Percentiles rank a stretch among this genome's conserved stretches.
phyloP scores from a whole-genome alignment of 2,797 vertebrate species.

The Atherinosoma microstoma region DNA sequence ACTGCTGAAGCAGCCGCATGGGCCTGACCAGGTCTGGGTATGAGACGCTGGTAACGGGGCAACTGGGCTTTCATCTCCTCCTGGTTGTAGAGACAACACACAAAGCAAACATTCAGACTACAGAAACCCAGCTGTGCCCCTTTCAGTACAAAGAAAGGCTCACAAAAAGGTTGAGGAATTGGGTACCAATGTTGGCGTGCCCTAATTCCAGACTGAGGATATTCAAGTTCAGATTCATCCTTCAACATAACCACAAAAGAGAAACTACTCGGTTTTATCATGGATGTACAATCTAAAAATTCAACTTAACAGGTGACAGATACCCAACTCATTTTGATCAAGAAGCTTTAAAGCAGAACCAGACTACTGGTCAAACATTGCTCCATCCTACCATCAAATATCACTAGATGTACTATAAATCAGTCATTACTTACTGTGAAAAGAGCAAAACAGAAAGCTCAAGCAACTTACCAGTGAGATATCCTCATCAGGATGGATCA shows the following conservation, averaged over 20 bases:
- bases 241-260: constrained; percentile 56
- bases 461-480: constrained; percentile 98
- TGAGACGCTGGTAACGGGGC: constrained; percentile 94
- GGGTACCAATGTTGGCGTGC: constrained; percentile 54
- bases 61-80: constrained; percentile 97
- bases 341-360: not conserved
- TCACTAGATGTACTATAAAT: constrained; percentile 50
- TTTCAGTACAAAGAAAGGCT: constrained; percentile 62
- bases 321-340: not conserved
- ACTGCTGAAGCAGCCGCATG: constrained; percentile 89
- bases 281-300: constrained; percentile 15
- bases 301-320: not conserved
- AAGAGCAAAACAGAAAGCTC: constrained; percentile 80
- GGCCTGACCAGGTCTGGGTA: constrained; percentile 91
- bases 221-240: constrained; percentile 63
- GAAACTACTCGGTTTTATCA: constrained; percentile 31
- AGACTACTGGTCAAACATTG: not conserved
- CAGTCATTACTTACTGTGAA: constrained; percentile 86
- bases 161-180: constrained; percentile 51
- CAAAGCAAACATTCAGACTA: constrained; percentile 57
- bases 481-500: constrained; percentile 99
- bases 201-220: constrained; percentile 62
- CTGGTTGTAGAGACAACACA: constrained; percentile 78
- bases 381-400: not conserved
- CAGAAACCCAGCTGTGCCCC: constrained; percentile 42